phyloP scores from a whole-genome alignment of 2,113 vertebrate genomes.

The Rostratula benghalensis region DNA sequence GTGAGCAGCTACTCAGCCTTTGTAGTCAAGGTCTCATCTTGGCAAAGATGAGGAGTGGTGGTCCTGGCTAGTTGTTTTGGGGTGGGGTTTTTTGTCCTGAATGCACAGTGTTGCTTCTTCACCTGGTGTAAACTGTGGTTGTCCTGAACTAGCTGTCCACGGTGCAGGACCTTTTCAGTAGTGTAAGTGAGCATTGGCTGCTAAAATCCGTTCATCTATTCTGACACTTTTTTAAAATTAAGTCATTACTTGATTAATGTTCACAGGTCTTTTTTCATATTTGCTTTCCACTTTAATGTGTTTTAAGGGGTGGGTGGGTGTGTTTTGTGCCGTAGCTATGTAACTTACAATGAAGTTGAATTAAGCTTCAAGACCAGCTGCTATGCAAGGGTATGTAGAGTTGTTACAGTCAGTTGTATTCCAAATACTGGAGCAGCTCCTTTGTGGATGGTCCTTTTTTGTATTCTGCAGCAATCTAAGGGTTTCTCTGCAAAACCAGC shows the following conservation, averaged over 20 bases:
- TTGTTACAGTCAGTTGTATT: neutral
- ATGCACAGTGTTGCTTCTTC: neutral
- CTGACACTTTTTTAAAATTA: neutral
- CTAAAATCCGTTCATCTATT: neutral
- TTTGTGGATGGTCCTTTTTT: neutral
- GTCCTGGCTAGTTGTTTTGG: neutral
- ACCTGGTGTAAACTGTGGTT: neutral
- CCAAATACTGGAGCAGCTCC: neutral
- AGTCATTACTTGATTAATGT: neutral
- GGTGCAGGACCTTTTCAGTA: neutral
- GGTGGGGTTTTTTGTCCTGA: neutral
- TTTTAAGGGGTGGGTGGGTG: neutral
- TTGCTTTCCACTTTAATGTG: neutral
- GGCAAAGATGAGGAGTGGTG: fast-evolving
- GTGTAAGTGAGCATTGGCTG: neutral
- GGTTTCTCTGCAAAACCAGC: neutral
- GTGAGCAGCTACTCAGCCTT: neutral
- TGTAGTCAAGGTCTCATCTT: neutral
- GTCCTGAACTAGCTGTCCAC: neutral
- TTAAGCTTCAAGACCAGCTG: neutral
- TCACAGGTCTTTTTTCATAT: neutral
- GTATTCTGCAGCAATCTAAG: neutral
- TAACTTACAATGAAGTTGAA: neutral
- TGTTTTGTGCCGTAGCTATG: neutral
- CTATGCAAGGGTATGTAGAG: neutral